Evolutionary conservation across 2,113 vertebrate genomes (phyloP), one percentile per base, ranked within the genome.

Genomic region (Amblyopsis rosae): DNA sequence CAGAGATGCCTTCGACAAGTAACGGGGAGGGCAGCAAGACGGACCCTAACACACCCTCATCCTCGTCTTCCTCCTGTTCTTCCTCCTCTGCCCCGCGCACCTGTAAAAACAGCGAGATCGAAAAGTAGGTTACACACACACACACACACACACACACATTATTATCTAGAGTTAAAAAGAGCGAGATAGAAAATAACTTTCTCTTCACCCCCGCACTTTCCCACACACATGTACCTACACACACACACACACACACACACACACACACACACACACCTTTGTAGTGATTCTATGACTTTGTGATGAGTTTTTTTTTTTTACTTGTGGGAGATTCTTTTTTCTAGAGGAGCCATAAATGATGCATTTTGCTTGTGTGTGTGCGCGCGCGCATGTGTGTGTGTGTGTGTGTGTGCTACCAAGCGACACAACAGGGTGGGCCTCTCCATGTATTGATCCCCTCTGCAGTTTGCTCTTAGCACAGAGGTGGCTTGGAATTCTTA

Each of bases 1-100:
- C 84, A 97, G 98, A 99, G 91, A 98, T 99, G 98, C 98, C 98
- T 46, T 99, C 98, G 63, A 99, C 98, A 32, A 99, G 98, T 95
- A 98, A 98, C 3, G 95, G 97, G 0, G 98, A 99, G 87, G 93
- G 95, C 92, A 96, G 94, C 93, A 98, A 98, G 88, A 95, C 95
- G 65, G 97, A 98, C 75, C 91, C 94, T 72, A 88, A 86, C 78
- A 81, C 89, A 32, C 83, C 89, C 17, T 92, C 84, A 19, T 89
- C 90, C 8, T 81, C 85, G 45, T 86, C 88, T 4, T 92, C 87
- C 6, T 92, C 94, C 88, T 85, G 85, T 12, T 91, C 88, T 19
- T 84, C 85, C 58, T 89, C 88, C 63, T 79, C 71, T 0, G 93
- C 93, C 86, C 96, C 96, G 75, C 96, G 98, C 90, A 99, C 98